Evolutionary conservation across 2,797 vertebrate genomes (phyloP).

Genomic region (Rhinogobio ventralis): DNA sequence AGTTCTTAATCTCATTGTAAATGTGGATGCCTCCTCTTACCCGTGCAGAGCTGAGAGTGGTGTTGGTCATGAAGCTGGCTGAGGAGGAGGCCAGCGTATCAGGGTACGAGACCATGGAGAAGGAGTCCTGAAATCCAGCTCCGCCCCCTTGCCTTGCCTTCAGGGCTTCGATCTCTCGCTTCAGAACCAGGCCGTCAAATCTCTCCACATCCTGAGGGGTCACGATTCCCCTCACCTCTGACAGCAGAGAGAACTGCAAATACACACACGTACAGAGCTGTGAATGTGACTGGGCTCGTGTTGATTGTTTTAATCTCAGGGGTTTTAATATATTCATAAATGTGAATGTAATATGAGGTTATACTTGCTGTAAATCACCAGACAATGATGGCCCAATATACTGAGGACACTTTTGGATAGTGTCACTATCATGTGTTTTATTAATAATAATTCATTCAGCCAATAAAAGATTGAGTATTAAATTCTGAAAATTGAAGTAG

Average conservation of each 20-base stretch:
- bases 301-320: conserved; percentile 40
- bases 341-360: conserved; percentile 49
- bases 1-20: neutral
- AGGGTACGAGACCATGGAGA: conserved; percentile 89
- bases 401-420: conserved; percentile 30
- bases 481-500: neutral
- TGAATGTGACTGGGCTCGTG: conserved; percentile 13
- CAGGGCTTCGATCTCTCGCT: conserved; percentile 92
- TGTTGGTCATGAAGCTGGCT: conserved; percentile 93
- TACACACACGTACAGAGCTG: conserved; percentile 29
- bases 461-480: neutral
- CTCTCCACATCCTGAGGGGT: conserved; percentile 90
- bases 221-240: conserved; percentile 89
- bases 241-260: conserved; percentile 91
- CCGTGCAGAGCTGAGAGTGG: conserved; percentile 94
- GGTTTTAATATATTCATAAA: conserved; percentile 64
- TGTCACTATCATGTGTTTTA: neutral
- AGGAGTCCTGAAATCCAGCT: conserved; percentile 76
- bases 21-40: conserved; percentile 72
- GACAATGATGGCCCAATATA: conserved; percentile 57
- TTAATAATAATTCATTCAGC: conserved; percentile 14
- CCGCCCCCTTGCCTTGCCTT: conserved; percentile 87
- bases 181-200: conserved; percentile 92
- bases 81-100: conserved; percentile 90
- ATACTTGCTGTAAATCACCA: conserved; percentile 55